phyloP scores from a whole-genome alignment of 2,797 vertebrate species.

The Esox lucius region DNA sequence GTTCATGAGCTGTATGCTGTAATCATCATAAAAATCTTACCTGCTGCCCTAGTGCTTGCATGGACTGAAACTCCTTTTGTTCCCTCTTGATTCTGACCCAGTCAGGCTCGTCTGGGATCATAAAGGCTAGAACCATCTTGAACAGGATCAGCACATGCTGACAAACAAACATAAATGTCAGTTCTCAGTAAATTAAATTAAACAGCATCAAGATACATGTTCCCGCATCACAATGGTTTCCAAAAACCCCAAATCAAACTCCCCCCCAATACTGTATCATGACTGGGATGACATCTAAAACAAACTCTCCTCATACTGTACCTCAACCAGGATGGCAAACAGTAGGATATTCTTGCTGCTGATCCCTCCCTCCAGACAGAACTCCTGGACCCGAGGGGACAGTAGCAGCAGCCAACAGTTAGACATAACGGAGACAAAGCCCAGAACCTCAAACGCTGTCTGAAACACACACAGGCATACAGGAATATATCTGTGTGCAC shows the following conservation, averaged over 20 bases:
- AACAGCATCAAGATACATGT: too few relatives aligned
- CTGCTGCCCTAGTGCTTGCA: slow-evolving; percentile 75
- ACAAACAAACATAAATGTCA: not conserved
- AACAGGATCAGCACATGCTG: slow-evolving; percentile 76
- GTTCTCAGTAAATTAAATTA: too few relatives aligned
- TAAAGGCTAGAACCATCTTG: slow-evolving; percentile 70
- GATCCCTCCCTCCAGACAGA: slow-evolving; percentile 58
- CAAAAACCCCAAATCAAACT: too few relatives aligned
- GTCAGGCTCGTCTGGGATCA: slow-evolving; percentile 79
- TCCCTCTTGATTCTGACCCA: slow-evolving; percentile 76
- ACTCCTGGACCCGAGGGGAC: slow-evolving; percentile 65
- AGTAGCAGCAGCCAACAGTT: slow-evolving; percentile 82
- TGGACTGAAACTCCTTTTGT: slow-evolving; percentile 74
- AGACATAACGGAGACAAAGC: slow-evolving; percentile 77
- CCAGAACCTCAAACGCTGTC: slow-evolving; percentile 78
- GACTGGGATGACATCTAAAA: too few relatives aligned
- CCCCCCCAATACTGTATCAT: too few relatives aligned
- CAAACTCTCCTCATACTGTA: slow-evolving; percentile 44
- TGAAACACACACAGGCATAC: slow-evolving; percentile 45
- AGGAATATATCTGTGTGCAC: not conserved
- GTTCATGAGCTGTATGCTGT: too few relatives aligned
- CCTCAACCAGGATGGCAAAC: slow-evolving; percentile 73
- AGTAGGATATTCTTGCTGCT: slow-evolving; percentile 63
- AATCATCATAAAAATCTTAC: too few relatives aligned
- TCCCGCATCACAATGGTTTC: too few relatives aligned